Conservation (phyloP, 2,113 vertebrate genomes). For the Pitta sordida region DNA sequence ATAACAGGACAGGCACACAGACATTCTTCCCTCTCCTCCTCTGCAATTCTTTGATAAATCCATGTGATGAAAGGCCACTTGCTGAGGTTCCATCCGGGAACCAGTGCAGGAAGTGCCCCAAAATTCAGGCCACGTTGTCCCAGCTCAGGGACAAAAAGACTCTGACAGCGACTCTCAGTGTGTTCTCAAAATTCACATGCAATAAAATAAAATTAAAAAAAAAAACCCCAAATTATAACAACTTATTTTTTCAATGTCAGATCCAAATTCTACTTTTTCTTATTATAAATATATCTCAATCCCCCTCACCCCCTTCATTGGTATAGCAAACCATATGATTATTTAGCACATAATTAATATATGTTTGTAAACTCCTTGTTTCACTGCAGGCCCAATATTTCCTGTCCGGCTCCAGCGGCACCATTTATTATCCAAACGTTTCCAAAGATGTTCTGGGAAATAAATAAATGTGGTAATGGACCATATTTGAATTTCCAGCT, state of each 20-base stretch:
- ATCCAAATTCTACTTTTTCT: background rate
- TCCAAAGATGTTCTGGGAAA: background rate
- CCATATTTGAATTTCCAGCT: background rate
- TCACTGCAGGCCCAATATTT: background rate
- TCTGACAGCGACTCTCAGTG: background rate
- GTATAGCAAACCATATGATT: background rate
- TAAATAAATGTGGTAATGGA: too few relatives aligned
- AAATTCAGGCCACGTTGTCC: too few relatives aligned
- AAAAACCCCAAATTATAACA: too few relatives aligned
- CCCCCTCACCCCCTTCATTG: background rate
- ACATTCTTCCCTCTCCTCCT: background rate
- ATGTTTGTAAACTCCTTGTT: background rate
- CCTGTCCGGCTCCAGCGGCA: background rate
- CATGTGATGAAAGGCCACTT: background rate
- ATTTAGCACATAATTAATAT: background rate
- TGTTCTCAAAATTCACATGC: background rate
- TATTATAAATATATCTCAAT: background rate
- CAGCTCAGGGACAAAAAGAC: background rate
- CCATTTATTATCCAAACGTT: background rate
- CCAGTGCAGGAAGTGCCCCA: too few relatives aligned
- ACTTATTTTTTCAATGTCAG: background rate
- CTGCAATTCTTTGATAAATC: background rate
- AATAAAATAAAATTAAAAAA: too few relatives aligned
- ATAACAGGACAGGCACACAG: fast-evolving
- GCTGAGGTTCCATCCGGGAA: too few relatives aligned